A percentile compares a stretch with the other conserved stretches of the same genome.
These are phyloP conservation scores for Noctua fimbriata DNA, from an alignment of 2,888 invertebrate genomes.

Conservation along the genomic window DNA sequence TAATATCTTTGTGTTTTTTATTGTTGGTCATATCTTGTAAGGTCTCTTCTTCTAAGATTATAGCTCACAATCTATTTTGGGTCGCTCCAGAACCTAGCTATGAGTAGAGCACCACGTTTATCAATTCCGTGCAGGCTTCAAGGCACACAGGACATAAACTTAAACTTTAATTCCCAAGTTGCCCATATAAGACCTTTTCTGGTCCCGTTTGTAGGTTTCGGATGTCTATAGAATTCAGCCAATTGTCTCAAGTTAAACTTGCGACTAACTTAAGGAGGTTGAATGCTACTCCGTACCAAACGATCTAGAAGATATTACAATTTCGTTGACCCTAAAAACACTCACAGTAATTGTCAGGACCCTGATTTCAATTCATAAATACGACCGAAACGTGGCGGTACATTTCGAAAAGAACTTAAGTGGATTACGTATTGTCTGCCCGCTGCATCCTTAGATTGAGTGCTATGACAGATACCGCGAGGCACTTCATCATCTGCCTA, in stretches of 20 bases:
- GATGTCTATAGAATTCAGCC: background rate
- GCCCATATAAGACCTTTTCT: background rate
- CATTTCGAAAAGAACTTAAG: constrained; percentile 1
- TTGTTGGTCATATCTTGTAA: background rate
- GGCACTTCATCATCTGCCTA: background rate
- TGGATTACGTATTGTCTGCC: background rate
- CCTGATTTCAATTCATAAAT: constrained; percentile 29
- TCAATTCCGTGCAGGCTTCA: background rate
- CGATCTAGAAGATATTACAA: constrained; percentile 24
- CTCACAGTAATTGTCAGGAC: constrained; percentile 33
- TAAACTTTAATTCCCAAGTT: background rate
- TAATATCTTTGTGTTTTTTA: background rate
- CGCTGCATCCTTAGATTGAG: constrained; percentile 43
- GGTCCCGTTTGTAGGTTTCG: background rate
- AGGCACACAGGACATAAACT: background rate
- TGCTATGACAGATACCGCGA: constrained; percentile 58
- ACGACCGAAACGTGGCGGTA: background rate
- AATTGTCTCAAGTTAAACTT: background rate
- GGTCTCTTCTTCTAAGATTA: background rate
- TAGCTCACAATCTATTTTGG: background rate
- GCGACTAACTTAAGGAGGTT: background rate
- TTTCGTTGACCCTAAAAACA: constrained; percentile 35
- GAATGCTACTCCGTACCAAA: constrained; percentile 12
- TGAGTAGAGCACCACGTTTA: background rate
- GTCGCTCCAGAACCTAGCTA: background rate